Conservation (phyloP, 1,140 invertebrate species). For the Oncopodura yosiiana region DNA sequence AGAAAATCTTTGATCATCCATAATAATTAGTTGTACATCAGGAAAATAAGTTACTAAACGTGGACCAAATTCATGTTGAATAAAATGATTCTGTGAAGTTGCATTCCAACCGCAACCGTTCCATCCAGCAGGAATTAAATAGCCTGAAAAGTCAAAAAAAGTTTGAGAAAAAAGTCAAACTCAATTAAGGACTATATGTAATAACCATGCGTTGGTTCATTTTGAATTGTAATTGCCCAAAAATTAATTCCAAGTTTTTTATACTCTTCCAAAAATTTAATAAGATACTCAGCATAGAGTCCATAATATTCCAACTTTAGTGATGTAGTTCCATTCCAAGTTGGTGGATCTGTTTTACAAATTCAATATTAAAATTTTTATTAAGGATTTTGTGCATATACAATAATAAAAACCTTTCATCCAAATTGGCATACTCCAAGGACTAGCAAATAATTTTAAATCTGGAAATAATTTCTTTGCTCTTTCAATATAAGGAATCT, state of each 20-base stretch:
- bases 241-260: constrained; percentile 45
- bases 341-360: neutral
- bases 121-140: too few species aligned
- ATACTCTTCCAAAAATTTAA: constrained; percentile 40
- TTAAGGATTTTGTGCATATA: neutral
- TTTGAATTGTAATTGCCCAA: constrained; percentile 53
- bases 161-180: constrained; percentile 31
- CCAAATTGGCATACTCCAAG: constrained; percentile 82
- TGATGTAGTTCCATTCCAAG: neutral
- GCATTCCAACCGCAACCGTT: constrained; percentile 42
- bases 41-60: constrained; percentile 48
- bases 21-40: too few species aligned
- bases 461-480: constrained; percentile 42
- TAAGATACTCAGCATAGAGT: constrained; percentile 16
- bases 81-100: constrained; percentile 46
- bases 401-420: too few species aligned
- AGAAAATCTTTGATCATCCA: too few species aligned
- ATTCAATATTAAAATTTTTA: neutral
- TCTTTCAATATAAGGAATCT: constrained; percentile 55
- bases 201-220: constrained; percentile 38
- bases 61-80: constrained; percentile 57
- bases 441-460: constrained; percentile 52
- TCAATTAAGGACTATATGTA: constrained; percentile 1
- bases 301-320: neutral
- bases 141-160: constrained; percentile 51